Evolutionary conservation across 2,797 vertebrate species (phyloP).

Genomic region (Acrossocheilus wenchowensis): DNA sequence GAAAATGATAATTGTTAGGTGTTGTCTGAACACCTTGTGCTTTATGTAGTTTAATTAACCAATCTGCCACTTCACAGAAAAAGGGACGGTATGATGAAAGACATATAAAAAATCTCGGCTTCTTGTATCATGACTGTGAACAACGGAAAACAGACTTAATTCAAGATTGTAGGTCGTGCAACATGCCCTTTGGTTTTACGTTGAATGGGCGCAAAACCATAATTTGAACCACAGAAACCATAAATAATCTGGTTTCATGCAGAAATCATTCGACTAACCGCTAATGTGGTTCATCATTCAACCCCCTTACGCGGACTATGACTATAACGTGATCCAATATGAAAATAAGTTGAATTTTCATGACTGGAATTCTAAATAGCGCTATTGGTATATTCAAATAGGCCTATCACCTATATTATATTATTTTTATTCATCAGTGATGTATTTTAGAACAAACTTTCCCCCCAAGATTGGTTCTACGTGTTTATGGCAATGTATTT

Average conservation of each 20-base stretch:
- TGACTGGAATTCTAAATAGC: background rate
- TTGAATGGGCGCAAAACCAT: conserved; percentile 26
- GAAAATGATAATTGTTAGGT: conserved; percentile 25
- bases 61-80: background rate
- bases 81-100: background rate
- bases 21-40: conserved; percentile 36
- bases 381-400: background rate
- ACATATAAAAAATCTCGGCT: too few species aligned
- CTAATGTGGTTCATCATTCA: conserved; percentile 36
- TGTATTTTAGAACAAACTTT: background rate
- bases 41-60: background rate
- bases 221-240: conserved; percentile 51
- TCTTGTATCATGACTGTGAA: background rate
- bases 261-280: conserved; percentile 44
- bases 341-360: background rate
- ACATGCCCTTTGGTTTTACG: conserved; percentile 13
- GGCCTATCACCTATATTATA: background rate
- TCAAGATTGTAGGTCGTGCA: too few species aligned
- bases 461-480: too few species aligned
- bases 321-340: background rate
- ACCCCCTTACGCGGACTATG: background rate
- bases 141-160: background rate
- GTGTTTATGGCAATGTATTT: background rate
- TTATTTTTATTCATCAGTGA: background rate
- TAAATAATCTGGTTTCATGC: conserved; percentile 44